phyloP scores from a whole-genome alignment of 2,888 invertebrate species.

The Parochlus steinenii region DNA sequence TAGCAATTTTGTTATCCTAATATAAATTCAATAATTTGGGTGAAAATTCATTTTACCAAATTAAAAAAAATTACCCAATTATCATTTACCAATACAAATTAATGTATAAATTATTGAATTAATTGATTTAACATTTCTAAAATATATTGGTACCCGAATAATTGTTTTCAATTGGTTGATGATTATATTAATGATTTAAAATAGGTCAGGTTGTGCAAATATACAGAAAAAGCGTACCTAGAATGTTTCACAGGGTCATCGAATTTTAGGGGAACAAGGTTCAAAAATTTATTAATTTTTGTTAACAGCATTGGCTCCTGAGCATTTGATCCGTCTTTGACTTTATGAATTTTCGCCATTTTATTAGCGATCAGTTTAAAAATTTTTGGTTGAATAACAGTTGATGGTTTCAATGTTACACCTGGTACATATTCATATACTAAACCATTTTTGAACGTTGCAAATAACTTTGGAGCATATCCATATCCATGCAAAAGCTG shows the following conservation, averaged over 20 bases:
- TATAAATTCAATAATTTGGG: conserved; percentile 18
- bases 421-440: conserved; percentile 82
- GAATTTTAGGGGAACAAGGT: conserved; percentile 55
- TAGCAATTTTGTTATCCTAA: conserved; percentile 50
- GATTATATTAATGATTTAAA: conserved; percentile 6
- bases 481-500: conserved; percentile 50
- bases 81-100: conserved; percentile 4
- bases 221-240: conserved; percentile 44
- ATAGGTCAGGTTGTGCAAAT: neutral
- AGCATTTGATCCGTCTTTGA: conserved; percentile 24
- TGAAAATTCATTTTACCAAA: conserved; percentile 9
- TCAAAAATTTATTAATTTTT: conserved; percentile 55
- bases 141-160: no score
- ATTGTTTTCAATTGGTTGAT: neutral
- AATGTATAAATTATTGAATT: conserved; percentile 1
- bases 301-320: conserved; percentile 56
- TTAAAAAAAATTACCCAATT: conserved; percentile 12
- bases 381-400: conserved; percentile 45
- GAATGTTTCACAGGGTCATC: conserved; percentile 46
- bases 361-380: conserved; percentile 60
- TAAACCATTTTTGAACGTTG: conserved; percentile 84
- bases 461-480: conserved; percentile 74
- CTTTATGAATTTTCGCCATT: conserved; percentile 72
- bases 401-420: conserved; percentile 47
- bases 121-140: neutral